These are phyloP conservation scores for Opisthocomus hoazin DNA, from an alignment of 2,113 vertebrate genomes.

Conservation along the genomic window DNA sequence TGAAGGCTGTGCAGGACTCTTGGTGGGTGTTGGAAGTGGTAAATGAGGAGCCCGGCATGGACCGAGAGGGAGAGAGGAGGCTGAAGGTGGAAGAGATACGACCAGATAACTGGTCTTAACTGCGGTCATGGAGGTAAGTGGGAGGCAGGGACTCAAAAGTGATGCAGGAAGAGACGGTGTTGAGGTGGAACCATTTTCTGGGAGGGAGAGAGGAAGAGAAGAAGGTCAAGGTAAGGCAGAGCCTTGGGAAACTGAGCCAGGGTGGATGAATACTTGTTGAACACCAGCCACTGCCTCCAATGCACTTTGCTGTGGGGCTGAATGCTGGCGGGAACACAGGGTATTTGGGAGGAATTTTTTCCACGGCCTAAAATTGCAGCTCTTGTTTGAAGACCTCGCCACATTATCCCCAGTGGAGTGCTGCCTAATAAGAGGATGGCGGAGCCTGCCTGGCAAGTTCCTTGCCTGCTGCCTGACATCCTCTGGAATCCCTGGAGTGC, in stretches of 20 bases:
- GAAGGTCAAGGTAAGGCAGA: background rate
- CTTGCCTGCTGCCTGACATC: background rate
- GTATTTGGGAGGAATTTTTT: background rate
- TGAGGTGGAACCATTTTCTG: background rate
- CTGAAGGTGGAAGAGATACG: background rate
- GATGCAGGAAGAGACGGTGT: background rate
- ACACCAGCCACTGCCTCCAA: background rate
- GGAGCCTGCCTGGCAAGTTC: conserved; percentile 17
- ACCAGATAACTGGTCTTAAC: background rate
- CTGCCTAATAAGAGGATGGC: conserved; percentile 26
- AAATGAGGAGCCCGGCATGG: background rate
- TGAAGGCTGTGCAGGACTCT: background rate
- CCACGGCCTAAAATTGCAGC: background rate
- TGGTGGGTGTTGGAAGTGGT: background rate
- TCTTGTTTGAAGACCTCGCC: background rate
- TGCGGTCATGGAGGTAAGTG: background rate
- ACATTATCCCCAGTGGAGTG: background rate
- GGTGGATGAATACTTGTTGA: background rate
- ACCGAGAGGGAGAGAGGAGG: background rate
- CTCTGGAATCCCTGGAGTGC: background rate
- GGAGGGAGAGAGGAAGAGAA: background rate
- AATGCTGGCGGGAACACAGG: background rate
- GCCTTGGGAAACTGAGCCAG: background rate
- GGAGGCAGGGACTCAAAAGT: background rate
- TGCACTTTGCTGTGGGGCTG: background rate